Conservation (phyloP, 2,797 vertebrate species). For the Vultur gryphus region DNA sequence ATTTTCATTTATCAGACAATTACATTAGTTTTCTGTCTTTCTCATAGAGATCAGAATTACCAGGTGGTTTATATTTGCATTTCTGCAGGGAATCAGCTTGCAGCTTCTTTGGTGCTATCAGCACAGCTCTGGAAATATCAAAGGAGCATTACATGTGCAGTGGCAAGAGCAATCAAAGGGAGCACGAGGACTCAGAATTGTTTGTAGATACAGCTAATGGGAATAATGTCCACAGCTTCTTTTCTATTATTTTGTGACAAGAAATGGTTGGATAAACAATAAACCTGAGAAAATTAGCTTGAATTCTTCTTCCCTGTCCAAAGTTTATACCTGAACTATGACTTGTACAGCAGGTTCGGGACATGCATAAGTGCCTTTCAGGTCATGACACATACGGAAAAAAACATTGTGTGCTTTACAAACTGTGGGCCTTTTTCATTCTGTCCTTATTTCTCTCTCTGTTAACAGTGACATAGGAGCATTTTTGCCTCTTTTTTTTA, state of each 20-base stretch:
- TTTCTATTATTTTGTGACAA: background rate
- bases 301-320: background rate
- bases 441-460: background rate
- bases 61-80: background rate
- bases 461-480: background rate
- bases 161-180: background rate
- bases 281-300: background rate
- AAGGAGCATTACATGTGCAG: background rate
- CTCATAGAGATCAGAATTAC: background rate
- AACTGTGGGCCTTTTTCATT: background rate
- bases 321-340: background rate
- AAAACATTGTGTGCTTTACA: background rate
- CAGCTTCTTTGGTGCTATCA: background rate
- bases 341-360: background rate
- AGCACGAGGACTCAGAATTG: background rate
- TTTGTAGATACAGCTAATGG: background rate
- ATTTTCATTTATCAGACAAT: background rate
- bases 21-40: background rate
- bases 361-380: background rate
- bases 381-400: background rate
- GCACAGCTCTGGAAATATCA: background rate
- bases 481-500: background rate
- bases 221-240: background rate
- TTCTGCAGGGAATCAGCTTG: background rate
- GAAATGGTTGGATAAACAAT: background rate